Conservation (phyloP, 2,113 vertebrate species). For the Loxodonta africana region DNA sequence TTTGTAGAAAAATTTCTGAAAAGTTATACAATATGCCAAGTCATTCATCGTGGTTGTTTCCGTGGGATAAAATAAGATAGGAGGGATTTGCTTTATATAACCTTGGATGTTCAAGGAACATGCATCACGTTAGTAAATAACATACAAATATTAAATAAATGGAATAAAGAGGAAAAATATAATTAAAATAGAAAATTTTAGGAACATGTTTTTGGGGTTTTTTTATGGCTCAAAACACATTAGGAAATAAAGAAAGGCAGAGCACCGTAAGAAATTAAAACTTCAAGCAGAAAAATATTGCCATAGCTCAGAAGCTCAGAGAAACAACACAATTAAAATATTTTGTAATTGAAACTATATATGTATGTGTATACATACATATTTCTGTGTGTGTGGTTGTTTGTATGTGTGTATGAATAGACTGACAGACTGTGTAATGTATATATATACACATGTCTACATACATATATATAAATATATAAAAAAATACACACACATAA, state of each 20-base stretch:
- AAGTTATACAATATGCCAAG: not conserved
- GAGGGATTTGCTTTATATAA: not conserved
- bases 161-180: not conserved
- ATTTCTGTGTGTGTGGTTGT: not conserved
- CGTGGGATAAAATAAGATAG: not conserved
- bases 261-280: not conserved
- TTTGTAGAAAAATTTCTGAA: too few relatives aligned
- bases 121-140: not conserved
- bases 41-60: not conserved
- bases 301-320: not conserved
- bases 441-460: too few relatives aligned
- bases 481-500: too few relatives aligned
- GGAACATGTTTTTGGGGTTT: not conserved
- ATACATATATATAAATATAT: too few relatives aligned
- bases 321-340: not conserved
- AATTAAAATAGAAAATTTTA: not conserved
- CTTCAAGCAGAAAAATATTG: not conserved
- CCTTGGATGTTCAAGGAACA: not conserved
- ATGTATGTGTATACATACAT: not conserved
- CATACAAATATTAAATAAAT: not conserved
- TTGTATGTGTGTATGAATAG: too few relatives aligned
- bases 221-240: not conserved
- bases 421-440: too few relatives aligned
- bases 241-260: not conserved
- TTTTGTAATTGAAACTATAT: not conserved